These are phyloP conservation scores for Myathropa florea DNA, from an alignment of 2,888 invertebrate genomes.

Conservation along the genomic window DNA sequence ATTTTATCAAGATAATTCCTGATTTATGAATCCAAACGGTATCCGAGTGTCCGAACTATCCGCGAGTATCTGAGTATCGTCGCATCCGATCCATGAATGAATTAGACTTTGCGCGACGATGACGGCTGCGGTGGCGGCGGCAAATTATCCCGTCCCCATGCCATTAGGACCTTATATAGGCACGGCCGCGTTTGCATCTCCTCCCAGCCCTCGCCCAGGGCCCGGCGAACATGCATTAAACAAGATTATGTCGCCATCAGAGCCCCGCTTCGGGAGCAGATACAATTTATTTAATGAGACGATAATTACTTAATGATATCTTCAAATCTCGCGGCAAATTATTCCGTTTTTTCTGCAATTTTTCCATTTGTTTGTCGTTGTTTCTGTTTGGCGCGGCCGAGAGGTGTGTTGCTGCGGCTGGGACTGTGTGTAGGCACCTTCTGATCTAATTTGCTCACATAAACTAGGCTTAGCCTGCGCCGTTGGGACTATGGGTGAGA, in stretches of 20 bases:
- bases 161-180: neutral
- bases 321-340: conserved; percentile 59
- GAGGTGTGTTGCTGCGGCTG: neutral
- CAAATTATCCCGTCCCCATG: neutral
- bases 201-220: too few relatives aligned
- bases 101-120: neutral
- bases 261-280: conserved; percentile 21
- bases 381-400: neutral
- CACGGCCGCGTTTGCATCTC: neutral
- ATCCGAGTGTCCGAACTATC: neutral
- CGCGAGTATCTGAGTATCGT: neutral
- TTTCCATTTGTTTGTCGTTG: neutral
- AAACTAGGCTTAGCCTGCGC: conserved; percentile 33
- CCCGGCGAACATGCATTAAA: neutral
- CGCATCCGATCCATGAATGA: neutral
- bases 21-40: neutral
- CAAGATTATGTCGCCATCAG: conserved; percentile 1
- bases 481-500: conserved; percentile 21
- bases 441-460: conserved; percentile 58
- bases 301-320: conserved; percentile 70
- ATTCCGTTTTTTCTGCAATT: conserved; percentile 15
- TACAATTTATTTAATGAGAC: conserved; percentile 63
- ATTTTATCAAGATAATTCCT: neutral
- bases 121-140: neutral
- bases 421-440: conserved; percentile 34